These are phyloP conservation scores for Phalacrocorax carbo DNA, from an alignment of 2,113 vertebrate species.

Conservation along the genomic window DNA sequence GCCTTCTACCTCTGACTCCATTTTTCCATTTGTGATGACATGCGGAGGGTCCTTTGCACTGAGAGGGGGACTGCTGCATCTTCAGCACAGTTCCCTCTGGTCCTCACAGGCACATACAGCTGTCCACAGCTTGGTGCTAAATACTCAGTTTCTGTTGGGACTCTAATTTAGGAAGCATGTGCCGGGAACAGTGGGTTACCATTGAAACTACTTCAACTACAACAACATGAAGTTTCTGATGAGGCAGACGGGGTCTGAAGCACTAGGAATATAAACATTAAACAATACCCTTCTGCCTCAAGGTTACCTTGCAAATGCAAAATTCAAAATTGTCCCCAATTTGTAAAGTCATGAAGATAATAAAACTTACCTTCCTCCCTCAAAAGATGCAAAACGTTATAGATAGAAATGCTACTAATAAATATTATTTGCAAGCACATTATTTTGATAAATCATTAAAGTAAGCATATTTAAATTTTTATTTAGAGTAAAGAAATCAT, in stretches of 20 bases:
- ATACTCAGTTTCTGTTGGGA: background rate
- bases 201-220: background rate
- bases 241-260: slow-evolving; percentile 9
- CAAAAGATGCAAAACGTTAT: slow-evolving; percentile 1
- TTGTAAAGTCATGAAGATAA: background rate
- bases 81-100: background rate
- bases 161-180: background rate
- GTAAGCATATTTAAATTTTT: background rate
- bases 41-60: background rate
- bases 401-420: background rate
- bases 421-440: background rate
- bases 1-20: background rate
- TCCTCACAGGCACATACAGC: background rate
- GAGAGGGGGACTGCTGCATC: background rate
- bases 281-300: background rate
- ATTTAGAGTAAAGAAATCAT: background rate
- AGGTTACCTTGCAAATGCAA: background rate
- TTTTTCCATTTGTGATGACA: background rate
- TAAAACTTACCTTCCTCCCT: slow-evolving; percentile 53
- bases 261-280: background rate
- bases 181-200: background rate
- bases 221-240: background rate
- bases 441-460: background rate
- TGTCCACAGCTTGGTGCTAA: background rate
- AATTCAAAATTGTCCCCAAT: background rate